Conservation (phyloP, 2,797 vertebrate genomes). For the Jordanella pulchra region DNA sequence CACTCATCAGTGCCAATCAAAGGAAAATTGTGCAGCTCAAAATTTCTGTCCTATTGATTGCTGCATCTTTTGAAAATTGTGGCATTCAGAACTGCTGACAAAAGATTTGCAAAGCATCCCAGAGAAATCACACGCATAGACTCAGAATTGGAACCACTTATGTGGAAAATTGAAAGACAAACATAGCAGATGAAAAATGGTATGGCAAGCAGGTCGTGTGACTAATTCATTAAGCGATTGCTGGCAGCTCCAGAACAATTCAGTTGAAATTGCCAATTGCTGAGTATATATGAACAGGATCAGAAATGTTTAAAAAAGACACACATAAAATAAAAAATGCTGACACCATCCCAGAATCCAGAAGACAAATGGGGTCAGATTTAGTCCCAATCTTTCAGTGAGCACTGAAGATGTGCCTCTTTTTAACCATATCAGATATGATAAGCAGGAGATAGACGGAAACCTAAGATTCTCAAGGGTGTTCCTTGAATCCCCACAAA, state of each 20-base stretch:
- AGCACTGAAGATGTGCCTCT: conserved; percentile 66
- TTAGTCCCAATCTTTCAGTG: conserved; percentile 49
- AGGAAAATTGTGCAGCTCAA: background rate
- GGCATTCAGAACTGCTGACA: conserved; percentile 39
- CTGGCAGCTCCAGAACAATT: conserved; percentile 56
- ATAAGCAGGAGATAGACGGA: conserved; percentile 71
- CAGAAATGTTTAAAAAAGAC: background rate
- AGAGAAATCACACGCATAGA: conserved; percentile 52
- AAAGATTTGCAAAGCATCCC: conserved; percentile 43
- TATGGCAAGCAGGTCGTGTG: conserved; percentile 61
- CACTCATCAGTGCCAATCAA: background rate
- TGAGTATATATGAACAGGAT: conserved; percentile 22
- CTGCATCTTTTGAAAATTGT: conserved; percentile 20
- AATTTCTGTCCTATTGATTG: background rate
- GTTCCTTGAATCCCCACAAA: conserved; percentile 65
- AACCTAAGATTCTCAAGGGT: conserved; percentile 59
- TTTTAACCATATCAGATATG: conserved; percentile 71
- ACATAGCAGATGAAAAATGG: conserved; percentile 68
- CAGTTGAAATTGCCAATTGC: conserved; percentile 43
- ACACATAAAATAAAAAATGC: conserved; percentile 24
- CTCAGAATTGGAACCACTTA: conserved; percentile 65
- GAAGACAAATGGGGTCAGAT: conserved; percentile 51
- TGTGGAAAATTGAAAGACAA: conserved; percentile 77
- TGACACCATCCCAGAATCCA: conserved; percentile 33
- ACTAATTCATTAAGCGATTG: conserved; percentile 69